Percentiles rank a stretch among this genome's conserved stretches.
Conservation (phyloP, 2,797 vertebrate species). For the Leucoraja ocellata region DNA sequence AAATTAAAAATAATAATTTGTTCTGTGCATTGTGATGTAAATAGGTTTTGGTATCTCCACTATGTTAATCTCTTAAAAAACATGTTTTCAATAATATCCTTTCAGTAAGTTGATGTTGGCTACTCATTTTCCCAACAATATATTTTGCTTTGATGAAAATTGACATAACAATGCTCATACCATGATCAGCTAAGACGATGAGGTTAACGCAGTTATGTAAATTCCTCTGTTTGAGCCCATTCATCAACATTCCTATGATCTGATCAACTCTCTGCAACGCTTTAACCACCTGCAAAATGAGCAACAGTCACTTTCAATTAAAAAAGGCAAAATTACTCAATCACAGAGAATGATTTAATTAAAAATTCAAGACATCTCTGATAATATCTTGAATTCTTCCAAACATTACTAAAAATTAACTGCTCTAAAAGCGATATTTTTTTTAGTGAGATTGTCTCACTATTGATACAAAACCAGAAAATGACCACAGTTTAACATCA, state of each 20-base stretch:
- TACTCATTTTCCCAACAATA: background rate
- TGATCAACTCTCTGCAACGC: conserved; percentile 55
- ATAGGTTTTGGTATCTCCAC: background rate
- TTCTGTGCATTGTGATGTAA: background rate
- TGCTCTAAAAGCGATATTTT: background rate
- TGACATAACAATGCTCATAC: conserved; percentile 47
- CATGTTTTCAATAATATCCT: background rate
- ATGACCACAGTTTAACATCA: background rate
- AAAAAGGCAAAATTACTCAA: background rate
- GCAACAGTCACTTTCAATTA: background rate
- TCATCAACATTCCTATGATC: conserved; percentile 62
- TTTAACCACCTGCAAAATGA: conserved; percentile 54
- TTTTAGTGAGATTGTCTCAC: background rate
- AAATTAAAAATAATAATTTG: background rate
- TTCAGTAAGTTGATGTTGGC: background rate
- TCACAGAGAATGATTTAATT: background rate
- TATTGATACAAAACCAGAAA: background rate
- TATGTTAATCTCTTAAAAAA: background rate
- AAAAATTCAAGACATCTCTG: background rate
- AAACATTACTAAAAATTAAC: background rate
- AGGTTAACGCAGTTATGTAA: conserved; percentile 63
- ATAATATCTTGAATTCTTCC: background rate
- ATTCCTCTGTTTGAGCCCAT: conserved; percentile 63
- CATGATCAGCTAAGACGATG: conserved; percentile 65
- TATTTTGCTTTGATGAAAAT: background rate